phyloP scores from a whole-genome alignment of 2,888 invertebrate genomes.

The Gerosis bhagava region DNA sequence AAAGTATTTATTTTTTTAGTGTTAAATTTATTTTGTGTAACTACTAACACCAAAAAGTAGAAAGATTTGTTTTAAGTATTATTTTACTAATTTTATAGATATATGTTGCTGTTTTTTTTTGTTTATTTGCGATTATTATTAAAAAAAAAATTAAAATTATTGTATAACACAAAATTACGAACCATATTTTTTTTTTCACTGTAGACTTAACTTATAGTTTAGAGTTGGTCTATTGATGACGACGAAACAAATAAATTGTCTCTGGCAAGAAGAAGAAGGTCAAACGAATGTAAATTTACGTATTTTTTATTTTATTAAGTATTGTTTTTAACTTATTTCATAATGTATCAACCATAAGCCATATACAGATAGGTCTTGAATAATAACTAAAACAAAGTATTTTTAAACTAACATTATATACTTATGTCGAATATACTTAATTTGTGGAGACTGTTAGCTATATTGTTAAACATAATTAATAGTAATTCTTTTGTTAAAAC shows the following conservation, averaged over 20 bases:
- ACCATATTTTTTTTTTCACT: too few species aligned
- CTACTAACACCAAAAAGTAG: conserved; percentile 80
- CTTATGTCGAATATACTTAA: conserved; percentile 45
- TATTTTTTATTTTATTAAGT: too few species aligned
- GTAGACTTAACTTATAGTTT: too few species aligned
- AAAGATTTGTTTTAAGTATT: conserved; percentile 52
- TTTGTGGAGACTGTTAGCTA: conserved; percentile 59
- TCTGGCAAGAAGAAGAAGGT: too few species aligned
- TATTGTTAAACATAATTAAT: conserved; percentile 33
- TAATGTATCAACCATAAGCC: too few species aligned
- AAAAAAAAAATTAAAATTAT: too few species aligned
- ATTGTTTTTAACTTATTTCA: too few species aligned
- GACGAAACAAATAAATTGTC: too few species aligned
- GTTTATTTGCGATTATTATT: conserved; percentile 16
- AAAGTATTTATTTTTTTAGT: conserved; percentile 65
- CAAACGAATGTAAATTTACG: too few species aligned
- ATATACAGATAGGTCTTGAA: too few species aligned
- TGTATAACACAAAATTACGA: too few species aligned
- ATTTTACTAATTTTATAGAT: conserved; percentile 46
- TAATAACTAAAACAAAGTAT: conserved; percentile 3
- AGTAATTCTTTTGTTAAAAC: conserved; percentile 4
- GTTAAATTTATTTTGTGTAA: conserved; percentile 59
- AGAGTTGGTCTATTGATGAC: too few species aligned
- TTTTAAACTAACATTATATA: conserved; percentile 14
- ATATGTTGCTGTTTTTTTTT: conserved; percentile 32